phyloP scores from a whole-genome alignment of 1,140 invertebrate species.

The Leucophenga varia region DNA sequence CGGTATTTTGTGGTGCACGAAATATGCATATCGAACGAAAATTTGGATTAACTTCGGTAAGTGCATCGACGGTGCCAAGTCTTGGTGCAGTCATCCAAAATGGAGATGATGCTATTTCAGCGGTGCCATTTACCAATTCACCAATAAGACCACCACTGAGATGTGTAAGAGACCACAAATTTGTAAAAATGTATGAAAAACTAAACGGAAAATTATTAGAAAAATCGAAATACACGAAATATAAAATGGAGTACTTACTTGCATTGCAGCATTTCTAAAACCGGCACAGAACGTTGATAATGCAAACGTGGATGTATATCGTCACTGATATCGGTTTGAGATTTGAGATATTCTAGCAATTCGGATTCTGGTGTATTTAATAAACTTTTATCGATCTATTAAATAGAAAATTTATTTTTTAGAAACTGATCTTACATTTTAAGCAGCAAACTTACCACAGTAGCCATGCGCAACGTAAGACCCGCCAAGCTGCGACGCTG shows the following conservation, averaged over 20 bases:
- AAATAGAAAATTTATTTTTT: background rate
- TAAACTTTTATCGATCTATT: conserved; percentile 16
- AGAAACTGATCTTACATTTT: no score
- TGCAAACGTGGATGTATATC: conserved; percentile 27
- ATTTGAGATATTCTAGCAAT: conserved; percentile 20
- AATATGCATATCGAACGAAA: conserved; percentile 50
- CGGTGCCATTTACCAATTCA: conserved; percentile 24
- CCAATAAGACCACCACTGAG: conserved; percentile 37
- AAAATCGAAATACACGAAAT: no score
- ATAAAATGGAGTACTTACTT: no score
- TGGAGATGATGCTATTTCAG: conserved; percentile 26
- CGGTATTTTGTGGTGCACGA: conserved; percentile 44
- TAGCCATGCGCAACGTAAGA: conserved; percentile 27
- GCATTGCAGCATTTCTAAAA: conserved; percentile 38
- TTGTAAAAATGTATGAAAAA: conserved; percentile 19
- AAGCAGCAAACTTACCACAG: conserved; percentile 33
- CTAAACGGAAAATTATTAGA: no score
- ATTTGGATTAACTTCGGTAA: conserved; percentile 23
- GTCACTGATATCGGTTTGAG: conserved; percentile 13
- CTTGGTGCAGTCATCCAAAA: conserved; percentile 29
- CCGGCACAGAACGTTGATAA: conserved; percentile 20
- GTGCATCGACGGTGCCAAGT: conserved; percentile 20
- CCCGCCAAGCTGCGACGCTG: conserved; percentile 34
- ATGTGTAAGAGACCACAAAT: conserved; percentile 37
- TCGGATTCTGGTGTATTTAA: conserved; percentile 7